Evolutionary conservation across 92 coral and sea anemone genomes (phyloP).

Genomic region (Paramuricea clavata): DNA sequence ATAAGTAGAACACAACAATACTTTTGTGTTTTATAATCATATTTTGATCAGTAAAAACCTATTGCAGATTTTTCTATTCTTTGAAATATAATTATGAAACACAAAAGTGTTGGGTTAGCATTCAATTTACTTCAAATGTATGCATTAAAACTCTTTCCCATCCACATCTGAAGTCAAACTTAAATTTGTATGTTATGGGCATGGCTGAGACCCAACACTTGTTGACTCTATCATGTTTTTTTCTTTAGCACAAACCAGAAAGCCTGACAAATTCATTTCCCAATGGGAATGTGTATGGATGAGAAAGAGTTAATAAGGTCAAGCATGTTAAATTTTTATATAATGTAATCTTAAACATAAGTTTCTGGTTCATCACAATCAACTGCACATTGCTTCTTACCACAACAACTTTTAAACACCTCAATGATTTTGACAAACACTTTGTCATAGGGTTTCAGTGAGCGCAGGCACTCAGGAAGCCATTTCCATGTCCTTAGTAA

Average conservation of each 20-base stretch:
- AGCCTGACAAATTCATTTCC: too few species aligned
- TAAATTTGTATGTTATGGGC: not conserved
- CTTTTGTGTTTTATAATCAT: not conserved
- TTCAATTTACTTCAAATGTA: not conserved
- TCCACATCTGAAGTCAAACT: not conserved
- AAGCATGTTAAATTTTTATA: not conserved
- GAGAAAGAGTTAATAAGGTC: not conserved
- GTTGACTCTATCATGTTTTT: too few species aligned
- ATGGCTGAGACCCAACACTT: too few species aligned
- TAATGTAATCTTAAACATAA: constrained; percentile 8
- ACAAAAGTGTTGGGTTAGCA: not conserved
- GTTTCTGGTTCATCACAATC: constrained; percentile 35
- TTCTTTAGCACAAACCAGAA: too few species aligned
- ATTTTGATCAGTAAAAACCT: not conserved
- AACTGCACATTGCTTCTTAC: constrained; percentile 35
- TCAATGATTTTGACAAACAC: constrained; percentile 61
- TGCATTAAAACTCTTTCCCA: not conserved
- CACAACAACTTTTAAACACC: constrained; percentile 32
- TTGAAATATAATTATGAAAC: not conserved
- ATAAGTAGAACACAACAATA: not conserved
- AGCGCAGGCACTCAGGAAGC: constrained; percentile 93
- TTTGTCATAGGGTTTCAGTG: constrained; percentile 86
- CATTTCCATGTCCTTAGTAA: constrained; percentile 89
- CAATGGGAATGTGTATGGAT: not conserved
- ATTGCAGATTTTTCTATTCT: not conserved